Conservation (phyloP, 2,888 invertebrate genomes). For the Polydrusus tereticollis region DNA sequence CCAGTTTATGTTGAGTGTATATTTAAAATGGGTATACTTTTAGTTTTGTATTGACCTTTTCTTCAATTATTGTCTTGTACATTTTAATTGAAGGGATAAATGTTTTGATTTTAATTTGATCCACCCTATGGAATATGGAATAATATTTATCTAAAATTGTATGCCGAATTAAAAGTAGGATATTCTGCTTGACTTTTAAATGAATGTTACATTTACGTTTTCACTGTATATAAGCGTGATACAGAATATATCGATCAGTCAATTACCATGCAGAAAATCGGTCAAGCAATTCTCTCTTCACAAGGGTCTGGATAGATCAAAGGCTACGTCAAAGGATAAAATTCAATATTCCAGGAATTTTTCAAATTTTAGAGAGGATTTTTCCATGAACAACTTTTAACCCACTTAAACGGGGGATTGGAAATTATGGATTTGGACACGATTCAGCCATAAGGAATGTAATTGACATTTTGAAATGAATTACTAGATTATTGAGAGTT, state of each 20-base stretch:
- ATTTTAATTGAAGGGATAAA: too few relatives aligned
- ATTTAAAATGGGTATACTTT: too few relatives aligned
- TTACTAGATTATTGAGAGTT: neutral
- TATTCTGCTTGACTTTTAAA: too few relatives aligned
- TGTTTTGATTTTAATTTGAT: too few relatives aligned
- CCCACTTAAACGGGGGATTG: neutral
- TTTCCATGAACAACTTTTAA: neutral
- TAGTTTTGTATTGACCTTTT: too few relatives aligned
- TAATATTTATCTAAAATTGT: too few relatives aligned
- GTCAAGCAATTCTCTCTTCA: neutral
- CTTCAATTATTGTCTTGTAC: too few relatives aligned
- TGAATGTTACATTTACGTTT: too few relatives aligned
- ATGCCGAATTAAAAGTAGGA: too few relatives aligned
- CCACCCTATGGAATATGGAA: too few relatives aligned
- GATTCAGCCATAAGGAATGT: neutral
- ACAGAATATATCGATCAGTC: neutral
- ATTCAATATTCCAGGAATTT: neutral
- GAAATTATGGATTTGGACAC: neutral
- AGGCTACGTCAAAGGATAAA: neutral
- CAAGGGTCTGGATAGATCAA: neutral
- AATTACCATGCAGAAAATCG: neutral
- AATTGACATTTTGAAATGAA: neutral
- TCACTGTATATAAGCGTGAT: too few relatives aligned
- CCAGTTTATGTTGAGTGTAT: too few relatives aligned
- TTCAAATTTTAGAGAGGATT: neutral